A percentile compares a stretch with the other conserved stretches of the same genome.
These are phyloP conservation scores for Ceratosolen fusciceps DNA, from an alignment of 1,140 invertebrate species.

Conservation along the genomic window DNA sequence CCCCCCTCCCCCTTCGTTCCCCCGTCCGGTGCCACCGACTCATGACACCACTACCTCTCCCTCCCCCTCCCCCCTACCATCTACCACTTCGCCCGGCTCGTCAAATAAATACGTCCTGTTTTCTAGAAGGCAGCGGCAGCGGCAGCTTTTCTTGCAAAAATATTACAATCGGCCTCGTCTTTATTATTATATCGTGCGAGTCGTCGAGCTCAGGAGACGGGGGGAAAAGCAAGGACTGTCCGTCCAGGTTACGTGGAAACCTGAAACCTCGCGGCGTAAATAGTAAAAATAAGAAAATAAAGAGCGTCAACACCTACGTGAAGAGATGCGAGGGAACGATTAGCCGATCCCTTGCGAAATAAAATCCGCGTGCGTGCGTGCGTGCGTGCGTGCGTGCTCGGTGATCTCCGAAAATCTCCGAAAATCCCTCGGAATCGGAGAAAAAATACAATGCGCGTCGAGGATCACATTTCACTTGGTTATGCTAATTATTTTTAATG, in stretches of 20 bases:
- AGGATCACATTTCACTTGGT: slow-evolving; percentile 42
- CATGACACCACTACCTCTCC: too few species aligned
- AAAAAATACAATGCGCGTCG: slow-evolving; percentile 1
- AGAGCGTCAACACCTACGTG: slow-evolving; percentile 23
- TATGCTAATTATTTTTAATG: slow-evolving; percentile 48
- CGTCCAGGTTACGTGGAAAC: neutral
- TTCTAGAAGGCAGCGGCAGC: neutral
- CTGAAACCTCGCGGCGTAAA: neutral
- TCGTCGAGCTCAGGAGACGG: neutral
- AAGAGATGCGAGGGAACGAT: slow-evolving; percentile 30
- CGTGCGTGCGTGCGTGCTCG: slow-evolving; percentile 1
- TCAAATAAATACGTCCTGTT: slow-evolving; percentile 13
- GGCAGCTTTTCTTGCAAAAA: neutral
- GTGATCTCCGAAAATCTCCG: neutral
- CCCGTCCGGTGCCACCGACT: too few species aligned
- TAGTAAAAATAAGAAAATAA: slow-evolving; percentile 18
- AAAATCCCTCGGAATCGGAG: neutral
- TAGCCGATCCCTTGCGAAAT: slow-evolving; percentile 25
- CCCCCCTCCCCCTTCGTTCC: too few species aligned
- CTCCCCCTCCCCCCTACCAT: too few species aligned
- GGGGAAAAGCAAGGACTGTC: neutral
- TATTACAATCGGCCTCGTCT: slow-evolving; percentile 16
- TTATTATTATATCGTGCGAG: slow-evolving; percentile 16
- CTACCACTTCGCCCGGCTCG: neutral
- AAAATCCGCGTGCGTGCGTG: slow-evolving; percentile 3